Conservation (phyloP, 30 jellyfish, hydroid and myxozoan species). For the Aurelia coerulea region DNA sequence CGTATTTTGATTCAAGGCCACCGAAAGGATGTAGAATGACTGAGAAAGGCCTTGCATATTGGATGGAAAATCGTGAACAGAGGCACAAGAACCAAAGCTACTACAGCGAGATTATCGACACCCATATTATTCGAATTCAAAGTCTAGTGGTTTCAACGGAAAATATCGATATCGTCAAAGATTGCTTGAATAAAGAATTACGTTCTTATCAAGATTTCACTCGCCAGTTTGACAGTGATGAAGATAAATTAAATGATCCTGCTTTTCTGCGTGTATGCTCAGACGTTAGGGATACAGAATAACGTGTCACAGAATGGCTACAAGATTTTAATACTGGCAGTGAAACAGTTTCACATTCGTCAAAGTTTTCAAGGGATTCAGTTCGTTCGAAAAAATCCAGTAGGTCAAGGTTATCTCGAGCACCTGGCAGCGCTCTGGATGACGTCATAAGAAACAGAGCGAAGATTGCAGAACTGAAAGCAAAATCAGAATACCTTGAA, state of each 20-base stretch:
- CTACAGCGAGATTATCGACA: slow-evolving; percentile 1
- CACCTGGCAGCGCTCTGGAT: slow-evolving; percentile 26
- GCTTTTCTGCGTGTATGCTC: too few relatives aligned
- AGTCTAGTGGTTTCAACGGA: slow-evolving; percentile 15
- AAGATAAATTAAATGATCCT: slow-evolving; percentile 9
- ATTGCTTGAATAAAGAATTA: slow-evolving; percentile 10
- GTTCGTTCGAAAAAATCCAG: neutral
- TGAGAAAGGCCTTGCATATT: slow-evolving; percentile 19
- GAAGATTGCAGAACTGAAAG: slow-evolving; percentile 38
- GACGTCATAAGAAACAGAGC: slow-evolving; percentile 40
- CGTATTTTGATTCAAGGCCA: neutral
- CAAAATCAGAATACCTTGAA: neutral
- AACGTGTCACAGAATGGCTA: too few relatives aligned
- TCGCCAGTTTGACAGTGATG: slow-evolving; percentile 21
- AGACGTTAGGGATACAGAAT: too few relatives aligned
- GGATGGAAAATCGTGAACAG: slow-evolving; percentile 14
- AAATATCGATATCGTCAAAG: slow-evolving; percentile 17
- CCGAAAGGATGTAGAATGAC: neutral
- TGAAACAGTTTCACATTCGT: too few relatives aligned
- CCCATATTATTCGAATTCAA: neutral
- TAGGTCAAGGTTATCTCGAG: slow-evolving; percentile 16
- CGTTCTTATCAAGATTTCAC: slow-evolving; percentile 6
- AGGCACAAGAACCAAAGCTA: slow-evolving; percentile 10
- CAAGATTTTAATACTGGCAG: too few relatives aligned
- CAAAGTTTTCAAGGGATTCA: too few relatives aligned